Conservation (phyloP, 1,140 invertebrate genomes). For the Scaptomyza pallida region DNA sequence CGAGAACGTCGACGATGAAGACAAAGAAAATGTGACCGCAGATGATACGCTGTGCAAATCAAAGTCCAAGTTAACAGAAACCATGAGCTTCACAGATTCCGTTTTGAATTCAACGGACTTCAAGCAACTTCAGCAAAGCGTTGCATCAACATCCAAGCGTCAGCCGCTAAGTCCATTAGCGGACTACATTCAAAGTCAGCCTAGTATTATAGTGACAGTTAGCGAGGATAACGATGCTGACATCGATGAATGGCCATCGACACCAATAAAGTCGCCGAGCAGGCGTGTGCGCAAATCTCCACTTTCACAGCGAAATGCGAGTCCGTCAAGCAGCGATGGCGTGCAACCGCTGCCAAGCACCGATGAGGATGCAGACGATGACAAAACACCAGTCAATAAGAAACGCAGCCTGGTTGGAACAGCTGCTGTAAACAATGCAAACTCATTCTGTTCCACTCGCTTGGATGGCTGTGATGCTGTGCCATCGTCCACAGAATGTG, state of each 20-base stretch:
- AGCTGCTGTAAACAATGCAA: slow-evolving; percentile 24
- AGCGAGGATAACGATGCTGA: slow-evolving; percentile 54
- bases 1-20: slow-evolving; percentile 22
- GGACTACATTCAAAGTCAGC: slow-evolving; percentile 28
- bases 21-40: slow-evolving; percentile 55
- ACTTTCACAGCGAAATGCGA: slow-evolving; percentile 35
- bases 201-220: slow-evolving; percentile 44
- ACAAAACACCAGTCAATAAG: slow-evolving; percentile 66
- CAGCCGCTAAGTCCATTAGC: slow-evolving; percentile 72
- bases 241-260: slow-evolving; percentile 71
- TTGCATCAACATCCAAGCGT: slow-evolving; percentile 27
- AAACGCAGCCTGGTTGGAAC: slow-evolving; percentile 34
- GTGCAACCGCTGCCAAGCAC: slow-evolving; percentile 53
- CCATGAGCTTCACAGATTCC: slow-evolving; percentile 78
- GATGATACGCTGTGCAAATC: slow-evolving; percentile 60
- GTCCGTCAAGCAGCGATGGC: slow-evolving; percentile 65
- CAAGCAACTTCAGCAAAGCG: slow-evolving; percentile 59
- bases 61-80: slow-evolving; percentile 48
- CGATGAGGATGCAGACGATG: slow-evolving; percentile 61
- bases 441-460: slow-evolving; percentile 64
- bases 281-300: slow-evolving; percentile 58
- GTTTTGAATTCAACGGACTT: slow-evolving; percentile 69
- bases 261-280: slow-evolving; percentile 55
- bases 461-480: slow-evolving; percentile 62
- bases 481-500: slow-evolving; percentile 58